Conservation (phyloP, 2,797 vertebrate genomes). For the Numenius phaeopus region DNA sequence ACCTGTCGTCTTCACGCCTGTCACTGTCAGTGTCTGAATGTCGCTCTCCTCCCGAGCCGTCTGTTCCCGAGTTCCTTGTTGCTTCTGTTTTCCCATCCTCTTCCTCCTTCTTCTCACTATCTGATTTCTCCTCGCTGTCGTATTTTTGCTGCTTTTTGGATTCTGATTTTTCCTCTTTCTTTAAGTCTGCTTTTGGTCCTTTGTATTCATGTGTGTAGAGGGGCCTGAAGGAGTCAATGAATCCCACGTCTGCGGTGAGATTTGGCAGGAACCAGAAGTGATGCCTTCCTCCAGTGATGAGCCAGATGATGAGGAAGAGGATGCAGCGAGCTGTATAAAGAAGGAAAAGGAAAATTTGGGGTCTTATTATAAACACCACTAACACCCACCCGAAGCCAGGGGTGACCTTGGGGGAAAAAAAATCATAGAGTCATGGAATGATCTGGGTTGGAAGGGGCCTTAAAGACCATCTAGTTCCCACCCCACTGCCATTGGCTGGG, state of each 20-base stretch:
- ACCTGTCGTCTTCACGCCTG: conserved; percentile 93
- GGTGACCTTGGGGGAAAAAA: no score
- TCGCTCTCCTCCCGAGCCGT: conserved; percentile 83
- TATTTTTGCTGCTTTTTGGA: conserved; percentile 88
- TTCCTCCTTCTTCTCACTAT: conserved; percentile 92
- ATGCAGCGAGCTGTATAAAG: conserved; percentile 92
- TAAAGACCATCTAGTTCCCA: no score
- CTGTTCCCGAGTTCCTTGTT: conserved; percentile 77
- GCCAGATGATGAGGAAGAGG: conserved; percentile 97
- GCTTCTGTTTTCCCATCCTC: conserved; percentile 78
- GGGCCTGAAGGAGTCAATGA: conserved; percentile 98
- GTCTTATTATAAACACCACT: neutral
- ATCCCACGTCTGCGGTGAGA: conserved; percentile 96
- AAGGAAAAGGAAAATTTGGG: neutral
- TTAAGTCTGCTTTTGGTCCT: conserved; percentile 89
- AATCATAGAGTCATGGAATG: no score
- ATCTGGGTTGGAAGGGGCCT: no score
- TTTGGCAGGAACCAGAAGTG: conserved; percentile 99
- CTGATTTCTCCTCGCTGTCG: conserved; percentile 94
- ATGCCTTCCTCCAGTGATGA: conserved; percentile 96
- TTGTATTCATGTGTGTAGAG: conserved; percentile 99
- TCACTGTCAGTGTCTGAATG: conserved; percentile 97
- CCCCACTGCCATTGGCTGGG: no score
- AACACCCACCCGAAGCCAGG: neutral
- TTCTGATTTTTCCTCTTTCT: conserved; percentile 89